Percentiles rank a stretch among this genome's conserved stretches.
Conservation (phyloP, 1,140 invertebrate genomes). For the Drosophila paulistorum region DNA sequence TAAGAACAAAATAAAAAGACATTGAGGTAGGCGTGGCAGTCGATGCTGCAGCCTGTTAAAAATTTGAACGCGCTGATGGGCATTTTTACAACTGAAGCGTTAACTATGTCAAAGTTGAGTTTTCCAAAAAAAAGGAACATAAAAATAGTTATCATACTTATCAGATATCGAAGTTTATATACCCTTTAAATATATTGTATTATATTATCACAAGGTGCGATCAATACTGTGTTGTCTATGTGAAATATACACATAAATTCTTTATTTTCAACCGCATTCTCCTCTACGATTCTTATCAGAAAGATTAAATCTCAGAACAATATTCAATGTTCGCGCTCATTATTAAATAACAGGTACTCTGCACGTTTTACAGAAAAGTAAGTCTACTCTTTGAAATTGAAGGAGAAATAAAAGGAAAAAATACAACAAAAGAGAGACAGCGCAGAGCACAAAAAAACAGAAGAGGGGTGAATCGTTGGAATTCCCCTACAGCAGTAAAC, state of each 20-base stretch:
- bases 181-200: background rate
- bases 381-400: background rate
- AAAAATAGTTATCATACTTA: no score
- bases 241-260: no score
- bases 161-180: background rate
- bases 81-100: conserved; percentile 80
- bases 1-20: conserved; percentile 15
- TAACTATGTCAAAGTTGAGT: conserved; percentile 72
- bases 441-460: conserved; percentile 1
- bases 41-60: conserved; percentile 53
- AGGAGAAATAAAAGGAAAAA: conserved; percentile 7
- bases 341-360: no score
- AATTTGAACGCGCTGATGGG: conserved; percentile 76
- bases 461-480: conserved; percentile 16
- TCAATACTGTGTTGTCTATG: no score
- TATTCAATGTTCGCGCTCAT: no score
- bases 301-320: no score
- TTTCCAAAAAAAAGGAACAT: background rate
- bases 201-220: no score
- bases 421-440: conserved; percentile 19
- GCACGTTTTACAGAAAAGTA: background rate
- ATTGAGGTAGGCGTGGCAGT: conserved; percentile 34
- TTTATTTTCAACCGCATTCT: no score
- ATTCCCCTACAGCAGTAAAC: conserved; percentile 54
- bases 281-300: no score